Percentiles rank a stretch among this genome's conserved stretches.
These are phyloP conservation scores for Psammodynastes pulverulentus DNA, from an alignment of 2,113 vertebrate genomes.

Conservation along the genomic window DNA sequence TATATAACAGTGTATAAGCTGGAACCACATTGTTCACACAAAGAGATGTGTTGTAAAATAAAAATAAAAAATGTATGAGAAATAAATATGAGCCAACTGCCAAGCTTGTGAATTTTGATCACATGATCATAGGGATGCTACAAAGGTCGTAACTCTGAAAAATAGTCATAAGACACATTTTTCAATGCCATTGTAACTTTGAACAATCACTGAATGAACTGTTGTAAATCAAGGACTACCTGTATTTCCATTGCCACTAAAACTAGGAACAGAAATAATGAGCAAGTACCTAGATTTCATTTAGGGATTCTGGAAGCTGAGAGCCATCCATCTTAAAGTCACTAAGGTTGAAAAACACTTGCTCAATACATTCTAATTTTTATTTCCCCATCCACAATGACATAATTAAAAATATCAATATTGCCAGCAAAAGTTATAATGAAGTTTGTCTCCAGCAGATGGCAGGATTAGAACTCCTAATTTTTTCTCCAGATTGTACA, in stretches of 20 bases:
- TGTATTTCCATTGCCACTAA: not conserved
- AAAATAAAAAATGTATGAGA: no score
- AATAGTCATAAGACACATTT: no score
- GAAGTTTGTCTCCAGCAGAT: constrained; percentile 27
- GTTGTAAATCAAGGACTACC: no score
- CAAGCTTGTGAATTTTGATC: no score
- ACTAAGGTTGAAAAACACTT: not conserved
- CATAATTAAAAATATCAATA: not conserved
- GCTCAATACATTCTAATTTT: not conserved
- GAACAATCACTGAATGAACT: no score
- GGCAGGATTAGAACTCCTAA: constrained; percentile 11
- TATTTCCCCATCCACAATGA: not conserved
- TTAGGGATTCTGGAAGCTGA: not conserved
- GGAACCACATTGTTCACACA: no score
- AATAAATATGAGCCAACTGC: no score
- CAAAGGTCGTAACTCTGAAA: no score
- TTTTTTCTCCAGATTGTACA: not conserved
- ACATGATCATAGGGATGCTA: no score
- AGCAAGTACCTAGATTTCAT: not conserved
- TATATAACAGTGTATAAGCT: no score
- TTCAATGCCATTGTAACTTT: no score
- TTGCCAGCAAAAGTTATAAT: not conserved
- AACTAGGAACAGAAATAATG: not conserved
- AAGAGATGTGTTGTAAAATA: no score
- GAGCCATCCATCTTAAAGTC: not conserved